Evolutionary conservation across 2,797 vertebrate genomes (phyloP), one percentile per base, ranked within the genome.

Genomic region (Danionella dracula): DNA sequence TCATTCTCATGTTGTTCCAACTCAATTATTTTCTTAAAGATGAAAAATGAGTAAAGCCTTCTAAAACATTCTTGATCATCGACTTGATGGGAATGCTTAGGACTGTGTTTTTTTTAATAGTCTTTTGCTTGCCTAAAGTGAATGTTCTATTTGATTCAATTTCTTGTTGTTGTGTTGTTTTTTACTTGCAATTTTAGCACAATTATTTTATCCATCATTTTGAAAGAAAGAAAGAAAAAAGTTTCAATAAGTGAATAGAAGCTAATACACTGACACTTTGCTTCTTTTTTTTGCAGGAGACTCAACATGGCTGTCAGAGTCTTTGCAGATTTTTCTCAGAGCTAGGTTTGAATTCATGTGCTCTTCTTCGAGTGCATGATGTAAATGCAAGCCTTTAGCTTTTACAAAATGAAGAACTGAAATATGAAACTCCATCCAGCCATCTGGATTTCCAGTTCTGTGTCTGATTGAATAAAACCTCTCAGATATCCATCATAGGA

Each of bases 351-450:
- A 45, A 4, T 72, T 32, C 8, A 1, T 41, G 61, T 55, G 44
- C 58, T 8, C 32, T 74, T 32, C 44, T 53, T 4, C 66, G 44
- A 78, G 82, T 89, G 85, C 90, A 97, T 82, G 82, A 97, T 97
- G 93, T 96, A 90, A 96, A 91, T 87, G 54, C 38, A 71, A 76
- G 70, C 72, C 74, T 68, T 69, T 23, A 70, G 31, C 16, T 77
- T 79, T 83, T 69, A 76, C 76, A 75, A 42, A 58, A 79, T 80
- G 81, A 84, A 72, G 71, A 54, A 80, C 71, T 90, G 81, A 88
- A 85, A 80, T 90, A 97, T 97, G 95, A 90, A 84, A 85, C 84
- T 84, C 82, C 79, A 79, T 87, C 85, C 80, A 81, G 73, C 84
- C 81, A 78, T 85, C 66, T 59, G 89, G 92, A 93, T 87, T 82